Base-by-base conservation (phyloP, 2,888 invertebrate genomes). In the Selenia dentaria region DNA sequence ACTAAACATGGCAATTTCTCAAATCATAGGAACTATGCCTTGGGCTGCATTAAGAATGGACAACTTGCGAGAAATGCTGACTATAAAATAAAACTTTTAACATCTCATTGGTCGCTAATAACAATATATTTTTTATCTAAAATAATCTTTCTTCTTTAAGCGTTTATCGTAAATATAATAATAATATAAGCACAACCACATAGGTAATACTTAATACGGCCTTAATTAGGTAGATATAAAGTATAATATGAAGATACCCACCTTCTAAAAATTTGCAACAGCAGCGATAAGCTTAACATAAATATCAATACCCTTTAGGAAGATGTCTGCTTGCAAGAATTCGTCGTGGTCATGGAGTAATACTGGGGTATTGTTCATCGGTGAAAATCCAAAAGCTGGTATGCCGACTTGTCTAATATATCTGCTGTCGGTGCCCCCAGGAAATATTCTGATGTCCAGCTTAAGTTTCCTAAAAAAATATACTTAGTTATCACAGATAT, bases 341-440 rank as follows among this genome's bases (percentile, higher is more conserved):
- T 98, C 98, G 70, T 98, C 93, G 74, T 97, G 95, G 74, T 97
- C 97, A 70, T 98, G 98, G 2, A 98, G 92, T 6, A 97, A 89
- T 3, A 97, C 93, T 0, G 96, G 96, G 0, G 97, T 97, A 64
- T 95, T 93, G 82, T 95, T 96, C 92, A 98, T 96, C 0, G 97
- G 97, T 0, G 97, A 97, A 78, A 97, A 97, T 2, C 97, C 96
- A 51, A 98, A 85, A 0, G 96, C 97, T 25, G 96, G 96, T 51
- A 96, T 92, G 4, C 96, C 96, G 22, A 94, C 88, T 88, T 90
- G 82, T 66, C 98, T 93, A 9, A 98, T 83, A 70, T 94, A 98
- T 54, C 98, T 92, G 68, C 96, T 95, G 73, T 99, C 98, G 0
- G 98, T 98, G 24, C 95, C 97, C 1, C 97, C 98, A 0, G 97